Percentiles rank a stretch among this genome's conserved stretches.
Conservation (phyloP, 2,113 vertebrate genomes). For the Thryonomys swinderianus region DNA sequence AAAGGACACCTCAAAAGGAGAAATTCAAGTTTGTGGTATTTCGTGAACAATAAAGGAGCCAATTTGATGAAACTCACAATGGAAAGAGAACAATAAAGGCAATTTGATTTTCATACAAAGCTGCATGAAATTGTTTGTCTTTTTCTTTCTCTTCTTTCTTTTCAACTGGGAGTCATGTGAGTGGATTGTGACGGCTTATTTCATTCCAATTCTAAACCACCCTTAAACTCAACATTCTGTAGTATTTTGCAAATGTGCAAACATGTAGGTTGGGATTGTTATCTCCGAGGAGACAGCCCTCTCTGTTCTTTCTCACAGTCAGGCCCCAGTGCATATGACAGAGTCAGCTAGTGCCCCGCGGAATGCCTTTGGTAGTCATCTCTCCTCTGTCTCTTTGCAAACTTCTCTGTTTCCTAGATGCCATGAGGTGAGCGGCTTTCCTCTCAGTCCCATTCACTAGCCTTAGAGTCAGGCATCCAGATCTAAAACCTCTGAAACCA, state of each 20-base stretch:
- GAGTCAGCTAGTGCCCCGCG: not conserved
- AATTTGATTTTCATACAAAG: not conserved
- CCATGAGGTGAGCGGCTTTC: not conserved
- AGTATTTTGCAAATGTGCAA: not conserved
- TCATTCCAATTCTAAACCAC: not conserved
- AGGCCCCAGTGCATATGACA: not conserved
- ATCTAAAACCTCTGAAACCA: not conserved
- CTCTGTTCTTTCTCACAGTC: not conserved
- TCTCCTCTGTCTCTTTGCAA: not conserved
- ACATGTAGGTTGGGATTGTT: not conserved
- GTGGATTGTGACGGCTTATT: not conserved
- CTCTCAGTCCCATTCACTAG: too few species aligned
- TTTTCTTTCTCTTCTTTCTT: slow-evolving; percentile 12
- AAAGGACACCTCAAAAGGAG: slow-evolving; percentile 18
- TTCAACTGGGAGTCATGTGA: not conserved
- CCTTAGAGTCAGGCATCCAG: not conserved
- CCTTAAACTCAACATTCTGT: not conserved
- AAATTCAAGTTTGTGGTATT: not conserved
- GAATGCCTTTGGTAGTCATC: too few species aligned
- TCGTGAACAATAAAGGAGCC: not conserved
- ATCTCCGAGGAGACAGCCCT: not conserved
- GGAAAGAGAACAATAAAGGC: not conserved
- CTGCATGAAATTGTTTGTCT: slow-evolving; percentile 16
- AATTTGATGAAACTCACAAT: slow-evolving; percentile 2
- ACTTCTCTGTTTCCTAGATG: not conserved